Conservation (phyloP, 2,797 vertebrate species). For the Chelon labrosus region DNA sequence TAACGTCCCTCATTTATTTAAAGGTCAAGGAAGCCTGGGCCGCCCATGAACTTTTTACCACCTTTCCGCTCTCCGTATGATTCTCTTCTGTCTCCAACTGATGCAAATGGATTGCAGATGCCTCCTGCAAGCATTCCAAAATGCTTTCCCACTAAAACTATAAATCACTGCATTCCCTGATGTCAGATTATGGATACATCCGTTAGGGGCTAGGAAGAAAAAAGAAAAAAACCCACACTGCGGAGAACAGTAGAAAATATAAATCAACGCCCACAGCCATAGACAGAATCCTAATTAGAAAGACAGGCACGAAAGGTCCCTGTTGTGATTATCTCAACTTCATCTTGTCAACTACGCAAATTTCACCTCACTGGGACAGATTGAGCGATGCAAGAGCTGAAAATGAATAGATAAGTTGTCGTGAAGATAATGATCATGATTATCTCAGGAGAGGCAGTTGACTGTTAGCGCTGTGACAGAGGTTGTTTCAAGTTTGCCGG, state of each 20-base stretch:
- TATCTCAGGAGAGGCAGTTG: conserved; percentile 55
- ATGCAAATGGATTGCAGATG: conserved; percentile 71
- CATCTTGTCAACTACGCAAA: conserved; percentile 78
- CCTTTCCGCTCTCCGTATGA: conserved; percentile 27
- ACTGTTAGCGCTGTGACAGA: conserved; percentile 44
- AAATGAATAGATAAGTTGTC: conserved; percentile 71
- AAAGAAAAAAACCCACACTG: conserved; percentile 1
- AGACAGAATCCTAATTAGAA: conserved; percentile 74
- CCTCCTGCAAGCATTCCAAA: conserved; percentile 71
- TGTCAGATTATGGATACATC: conserved; percentile 72
- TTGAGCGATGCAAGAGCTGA: conserved; percentile 50
- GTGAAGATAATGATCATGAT: conserved; percentile 70
- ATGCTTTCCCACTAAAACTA: conserved; percentile 75
- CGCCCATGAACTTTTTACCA: conserved; percentile 38
- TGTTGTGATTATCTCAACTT: conserved; percentile 71
- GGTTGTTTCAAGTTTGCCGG: conserved; percentile 64
- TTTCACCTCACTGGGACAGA: conserved; percentile 68
- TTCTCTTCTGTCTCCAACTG: conserved; percentile 46
- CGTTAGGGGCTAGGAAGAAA: conserved; percentile 43
- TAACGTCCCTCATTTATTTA: conserved; percentile 30
- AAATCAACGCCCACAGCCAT: conserved; percentile 58
- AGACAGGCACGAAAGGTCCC: conserved; percentile 61
- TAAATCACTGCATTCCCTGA: conserved; percentile 77
- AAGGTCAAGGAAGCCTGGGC: conserved; percentile 36
- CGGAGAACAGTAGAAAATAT: conserved; percentile 57